Percentiles rank a stretch among this genome's conserved stretches.
Evolutionary conservation across 1,140 invertebrate species (phyloP).

Genomic region (Homarus americanus): DNA sequence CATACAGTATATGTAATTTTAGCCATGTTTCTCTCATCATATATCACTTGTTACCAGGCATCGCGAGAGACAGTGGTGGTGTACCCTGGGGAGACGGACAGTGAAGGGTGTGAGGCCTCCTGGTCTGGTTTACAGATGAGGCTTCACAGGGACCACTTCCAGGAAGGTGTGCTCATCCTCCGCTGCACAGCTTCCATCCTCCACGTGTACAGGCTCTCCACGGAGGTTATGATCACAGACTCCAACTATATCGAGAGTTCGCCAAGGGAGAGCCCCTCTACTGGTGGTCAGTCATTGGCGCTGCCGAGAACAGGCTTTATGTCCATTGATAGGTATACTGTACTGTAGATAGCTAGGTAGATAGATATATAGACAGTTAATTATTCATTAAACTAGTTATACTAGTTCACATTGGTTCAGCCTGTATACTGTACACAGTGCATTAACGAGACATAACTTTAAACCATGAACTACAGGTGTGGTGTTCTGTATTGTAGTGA

Average conservation of each 20-base stretch:
- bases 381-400: neutral
- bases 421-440: neutral
- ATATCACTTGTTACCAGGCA: conserved; percentile 20
- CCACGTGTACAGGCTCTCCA: conserved; percentile 32
- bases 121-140: conserved; percentile 52
- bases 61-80: conserved; percentile 51
- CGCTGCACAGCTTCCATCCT: conserved; percentile 33
- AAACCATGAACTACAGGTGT: neutral
- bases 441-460: neutral
- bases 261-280: conserved; percentile 35
- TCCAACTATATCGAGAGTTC: conserved; percentile 7
- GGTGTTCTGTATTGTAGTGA: too few relatives aligned
- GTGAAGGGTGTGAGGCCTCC: conserved; percentile 19
- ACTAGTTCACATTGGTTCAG: neutral
- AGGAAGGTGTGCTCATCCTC: conserved; percentile 28
- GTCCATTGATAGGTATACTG: neutral
- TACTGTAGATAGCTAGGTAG: neutral
- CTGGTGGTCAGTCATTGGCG: conserved; percentile 35
- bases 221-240: conserved; percentile 22
- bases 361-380: neutral
- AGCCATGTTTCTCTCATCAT: too few relatives aligned
- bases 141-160: conserved; percentile 30
- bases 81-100: conserved; percentile 32
- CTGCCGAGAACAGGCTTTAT: neutral
- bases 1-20: too few relatives aligned